Evolutionary conservation across 2,888 invertebrate species (phyloP).

Genomic region (Nephrocerus scutellatus): DNA sequence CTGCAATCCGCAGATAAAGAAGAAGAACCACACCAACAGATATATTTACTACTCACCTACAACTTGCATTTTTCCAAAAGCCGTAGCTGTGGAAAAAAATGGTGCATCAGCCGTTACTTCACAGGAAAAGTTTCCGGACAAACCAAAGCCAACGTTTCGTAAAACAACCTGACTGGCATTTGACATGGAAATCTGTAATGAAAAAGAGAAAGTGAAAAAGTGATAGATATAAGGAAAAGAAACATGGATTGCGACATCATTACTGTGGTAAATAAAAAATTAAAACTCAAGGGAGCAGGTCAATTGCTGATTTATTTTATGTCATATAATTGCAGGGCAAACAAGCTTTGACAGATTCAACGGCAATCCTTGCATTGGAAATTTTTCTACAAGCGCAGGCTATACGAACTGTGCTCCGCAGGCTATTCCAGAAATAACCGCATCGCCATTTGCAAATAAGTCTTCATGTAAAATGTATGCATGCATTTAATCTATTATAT

Average conservation of each 20-base stretch:
- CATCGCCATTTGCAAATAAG: no score
- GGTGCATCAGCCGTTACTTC: conserved; percentile 71
- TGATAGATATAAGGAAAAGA: conserved; percentile 4
- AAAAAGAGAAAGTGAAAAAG: conserved; percentile 3
- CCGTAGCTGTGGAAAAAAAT: conserved; percentile 61
- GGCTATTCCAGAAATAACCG: no score
- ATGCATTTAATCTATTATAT: no score
- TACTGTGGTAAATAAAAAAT: conserved; percentile 5
- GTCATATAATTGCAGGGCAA: no score
- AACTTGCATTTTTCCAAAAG: conserved; percentile 61
- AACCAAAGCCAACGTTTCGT: conserved; percentile 59
- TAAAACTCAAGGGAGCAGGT: background rate
- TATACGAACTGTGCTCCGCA: no score
- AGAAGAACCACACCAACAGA: no score
- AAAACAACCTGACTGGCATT: conserved; percentile 69
- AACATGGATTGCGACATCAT: background rate
- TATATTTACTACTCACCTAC: conserved; percentile 58
- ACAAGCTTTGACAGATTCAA: no score
- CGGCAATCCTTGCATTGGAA: no score
- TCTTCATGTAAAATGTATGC: no score
- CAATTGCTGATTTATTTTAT: no score
- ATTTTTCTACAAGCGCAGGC: no score
- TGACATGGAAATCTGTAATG: conserved; percentile 59
- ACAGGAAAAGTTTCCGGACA: conserved; percentile 72
- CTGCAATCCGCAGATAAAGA: no score